Conservation (phyloP, 2,797 vertebrate genomes). For the Sylvilagus floridanus region DNA sequence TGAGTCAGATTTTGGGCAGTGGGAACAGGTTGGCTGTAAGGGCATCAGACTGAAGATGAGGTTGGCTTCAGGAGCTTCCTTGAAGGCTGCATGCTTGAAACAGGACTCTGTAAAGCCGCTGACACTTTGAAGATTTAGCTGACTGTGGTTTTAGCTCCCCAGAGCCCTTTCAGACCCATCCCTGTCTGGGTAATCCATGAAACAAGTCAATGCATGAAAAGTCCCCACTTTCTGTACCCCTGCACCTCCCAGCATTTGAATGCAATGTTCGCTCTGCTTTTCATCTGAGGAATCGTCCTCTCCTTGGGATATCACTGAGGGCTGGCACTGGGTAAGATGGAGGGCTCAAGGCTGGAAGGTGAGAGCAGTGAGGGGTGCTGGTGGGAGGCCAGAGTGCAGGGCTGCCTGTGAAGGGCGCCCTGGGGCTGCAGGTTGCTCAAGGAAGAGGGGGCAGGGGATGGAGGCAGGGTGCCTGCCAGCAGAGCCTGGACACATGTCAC, state of each 20-base stretch:
- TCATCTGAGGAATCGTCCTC: background rate
- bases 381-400: background rate
- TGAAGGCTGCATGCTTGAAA: background rate
- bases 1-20: background rate
- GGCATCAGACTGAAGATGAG: background rate
- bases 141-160: background rate
- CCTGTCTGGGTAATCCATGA: background rate
- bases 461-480: background rate
- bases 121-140: background rate
- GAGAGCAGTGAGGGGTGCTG: background rate
- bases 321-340: background rate
- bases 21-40: background rate
- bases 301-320: background rate
- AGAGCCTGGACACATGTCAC: background rate
- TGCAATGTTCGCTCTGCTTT: background rate
- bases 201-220: background rate
- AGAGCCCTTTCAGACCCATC: background rate
- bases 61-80: background rate
- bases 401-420: background rate
- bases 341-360: background rate
- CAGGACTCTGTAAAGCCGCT: background rate
- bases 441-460: background rate
- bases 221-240: no score
- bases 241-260: background rate
- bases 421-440: background rate